These are phyloP conservation scores for Drosophila phalerata DNA, from an alignment of 2,888 invertebrate species.

Conservation along the genomic window DNA sequence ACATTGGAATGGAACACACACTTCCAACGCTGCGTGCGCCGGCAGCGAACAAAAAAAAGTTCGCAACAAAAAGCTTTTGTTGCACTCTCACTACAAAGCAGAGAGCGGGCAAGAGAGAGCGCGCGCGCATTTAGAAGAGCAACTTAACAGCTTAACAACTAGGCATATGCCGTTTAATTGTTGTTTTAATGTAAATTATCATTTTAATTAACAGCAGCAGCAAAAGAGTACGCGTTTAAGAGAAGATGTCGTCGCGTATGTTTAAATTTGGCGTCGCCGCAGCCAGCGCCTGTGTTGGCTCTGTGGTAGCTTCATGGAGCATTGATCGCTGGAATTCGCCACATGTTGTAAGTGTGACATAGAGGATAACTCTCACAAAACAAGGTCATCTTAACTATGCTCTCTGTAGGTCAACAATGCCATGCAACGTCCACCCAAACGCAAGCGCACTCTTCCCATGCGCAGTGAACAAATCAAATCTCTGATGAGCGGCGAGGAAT, in stretches of 20 bases:
- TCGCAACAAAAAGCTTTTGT: constrained; percentile 54
- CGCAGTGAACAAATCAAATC: constrained; percentile 92
- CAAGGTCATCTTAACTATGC: not conserved
- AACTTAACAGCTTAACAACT: constrained; percentile 9
- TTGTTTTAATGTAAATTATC: constrained; percentile 6
- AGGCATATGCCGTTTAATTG: not conserved
- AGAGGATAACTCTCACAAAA: not conserved
- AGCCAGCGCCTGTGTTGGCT: constrained; percentile 84
- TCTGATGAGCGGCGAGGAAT: constrained; percentile 91
- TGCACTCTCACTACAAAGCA: not conserved
- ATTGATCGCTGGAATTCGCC: constrained; percentile 81
- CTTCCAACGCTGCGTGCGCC: constrained; percentile 51
- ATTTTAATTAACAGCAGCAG: not conserved
- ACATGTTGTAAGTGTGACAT: constrained; percentile 64
- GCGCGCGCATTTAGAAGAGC: constrained; percentile 1
- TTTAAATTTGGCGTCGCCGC: constrained; percentile 85
- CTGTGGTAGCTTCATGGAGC: constrained; percentile 83
- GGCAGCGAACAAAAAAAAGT: constrained; percentile 48
- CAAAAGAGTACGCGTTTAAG: constrained; percentile 7
- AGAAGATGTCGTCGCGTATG: constrained; percentile 84
- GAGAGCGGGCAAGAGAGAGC: constrained; percentile 19
- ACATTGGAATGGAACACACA: constrained; percentile 37
- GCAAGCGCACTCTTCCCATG: constrained; percentile 91
- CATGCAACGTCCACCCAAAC: constrained; percentile 82
- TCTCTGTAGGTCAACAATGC: constrained; percentile 81